Evolutionary conservation across 2,113 vertebrate genomes (phyloP), one percentile per base, ranked within the genome.

Genomic region (Daphoenositta chrysoptera): DNA sequence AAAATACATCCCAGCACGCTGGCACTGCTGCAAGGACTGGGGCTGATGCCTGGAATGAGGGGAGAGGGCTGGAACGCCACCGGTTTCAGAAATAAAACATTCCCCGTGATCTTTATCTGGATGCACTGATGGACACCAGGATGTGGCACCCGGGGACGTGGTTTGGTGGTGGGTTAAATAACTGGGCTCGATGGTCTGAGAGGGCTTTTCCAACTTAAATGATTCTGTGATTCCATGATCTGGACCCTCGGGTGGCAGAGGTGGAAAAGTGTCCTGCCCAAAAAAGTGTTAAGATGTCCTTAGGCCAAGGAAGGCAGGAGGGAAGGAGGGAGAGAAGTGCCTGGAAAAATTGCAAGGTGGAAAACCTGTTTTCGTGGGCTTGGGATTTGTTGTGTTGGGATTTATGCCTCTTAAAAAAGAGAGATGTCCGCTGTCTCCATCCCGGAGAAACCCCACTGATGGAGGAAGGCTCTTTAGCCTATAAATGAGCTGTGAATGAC

Each of bases 41-140:
- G 39, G 15, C 61, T 39, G 33, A 15, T 3, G 13, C 35, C 35
- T 71, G 69, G 51, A 75, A 35, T 27, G 13, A 54, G 20, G 45
- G 12, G 15, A 40, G 61, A 61, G 42, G 20, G n/a, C 42, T 76
- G 82, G 57, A 83, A 90, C 33, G 37, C 40, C 37, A 20, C 5
- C 6, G 12, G 7, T 53, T 75, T 69, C 18, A 22, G 72, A 69
- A 61, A 81, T 24, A 24, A 65, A 90, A n/a, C 21, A 24, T 66
- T 54, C 42, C 26, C 12, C 1, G 0, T 15, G 35, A 24, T 15
- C 39, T 33, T 13, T 23, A 3, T 8, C 35, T 15, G 75, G 45
- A 20, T 33, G 66, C 24, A 6, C 27, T 22, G 44, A 24, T 56
- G 45, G 63, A 8, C n/a, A 35, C 11, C 11, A 1, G 40, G 61